Base-by-base conservation (phyloP, 2,797 vertebrate species). In the Tadarida brasiliensis region DNA sequence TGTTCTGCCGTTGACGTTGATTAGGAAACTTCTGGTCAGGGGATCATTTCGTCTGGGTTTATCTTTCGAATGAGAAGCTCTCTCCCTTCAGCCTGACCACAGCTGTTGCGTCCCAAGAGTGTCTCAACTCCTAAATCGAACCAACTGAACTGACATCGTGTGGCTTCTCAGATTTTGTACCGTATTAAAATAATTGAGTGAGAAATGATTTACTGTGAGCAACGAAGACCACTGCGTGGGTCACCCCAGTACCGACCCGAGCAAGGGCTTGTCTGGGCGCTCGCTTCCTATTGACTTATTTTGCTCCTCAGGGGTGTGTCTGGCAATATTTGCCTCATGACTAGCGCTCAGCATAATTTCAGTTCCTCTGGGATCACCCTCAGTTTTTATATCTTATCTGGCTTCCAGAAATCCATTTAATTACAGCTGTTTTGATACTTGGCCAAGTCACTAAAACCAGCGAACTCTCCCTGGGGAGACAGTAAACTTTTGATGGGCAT, bases 401-500 rank as follows among this genome's bases (percentile, higher is more conserved):
- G 90, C 97, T 97, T 97, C 97, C 97, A 96, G 97, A 97, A 88
- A 97, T 92, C 87, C 78, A 94, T 97, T 98, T 98, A 98, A 98
- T 97, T 97, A 97, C 94, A 92, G 96, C 96, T 97, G 93, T 97
- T 96, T 97, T 98, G 97, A 96, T 97, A 94, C 94, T 97, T 94
- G 95, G 94, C 96, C 98, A 97, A 97, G 96, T 98, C 96, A 90
- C 96, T 97, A 96, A 97, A 98, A 96, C 97, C 92, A 98, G 97
- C 93, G 80, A 90, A 71, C 96, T 97, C 96, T 97, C 96, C 96
- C 63, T 96, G 94, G 97, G 96, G 95, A 98, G 97, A 97, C 96
- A 97, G 98, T 97, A 97, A 98, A 95, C 96, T 98, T 98, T 97
- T 98, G 98, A 98, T 98, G 96, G 93, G 96, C 95, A 88, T 59